Evolutionary conservation across 2,797 vertebrate genomes (phyloP).

Genomic region (Lacerta viridis): DNA sequence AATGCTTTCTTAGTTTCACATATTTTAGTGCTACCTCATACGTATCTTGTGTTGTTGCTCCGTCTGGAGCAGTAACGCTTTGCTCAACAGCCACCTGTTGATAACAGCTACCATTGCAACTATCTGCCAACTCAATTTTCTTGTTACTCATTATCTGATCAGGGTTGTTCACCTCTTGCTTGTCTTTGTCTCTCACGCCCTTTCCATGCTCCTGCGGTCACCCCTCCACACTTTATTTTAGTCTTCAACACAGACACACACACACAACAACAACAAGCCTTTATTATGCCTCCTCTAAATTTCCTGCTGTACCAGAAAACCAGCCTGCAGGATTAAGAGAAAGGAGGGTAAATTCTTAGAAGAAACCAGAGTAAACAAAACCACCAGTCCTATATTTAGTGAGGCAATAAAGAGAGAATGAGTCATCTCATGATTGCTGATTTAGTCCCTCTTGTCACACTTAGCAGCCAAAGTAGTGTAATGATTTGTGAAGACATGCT

Average conservation of each 20-base stretch:
- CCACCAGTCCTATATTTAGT: conserved; percentile 67
- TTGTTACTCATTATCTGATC: conserved; percentile 48
- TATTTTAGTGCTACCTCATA: background rate
- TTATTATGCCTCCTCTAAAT: conserved; percentile 67
- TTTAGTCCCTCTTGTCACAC: conserved; percentile 73
- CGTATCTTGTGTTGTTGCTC: background rate
- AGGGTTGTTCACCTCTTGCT: conserved; percentile 50
- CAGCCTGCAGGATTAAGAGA: conserved; percentile 72
- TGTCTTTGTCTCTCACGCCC: conserved; percentile 52
- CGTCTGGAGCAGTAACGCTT: conserved; percentile 29
- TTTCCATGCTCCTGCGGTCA: conserved; percentile 35
- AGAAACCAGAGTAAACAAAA: conserved; percentile 70
- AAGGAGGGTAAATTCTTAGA: conserved; percentile 59
- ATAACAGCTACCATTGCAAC: conserved; percentile 26
- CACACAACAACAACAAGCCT: conserved; percentile 40
- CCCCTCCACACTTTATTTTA: background rate
- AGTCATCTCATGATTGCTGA: conserved; percentile 79
- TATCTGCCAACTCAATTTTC: conserved; percentile 47
- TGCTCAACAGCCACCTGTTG: conserved; percentile 45
- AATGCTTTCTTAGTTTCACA: conserved; percentile 11
- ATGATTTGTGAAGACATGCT: conserved; percentile 72
- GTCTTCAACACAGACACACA: conserved; percentile 24
- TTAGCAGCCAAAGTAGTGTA: conserved; percentile 76
- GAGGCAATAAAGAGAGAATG: conserved; percentile 73
- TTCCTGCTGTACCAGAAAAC: conserved; percentile 73